Conservation (phyloP, 2,113 vertebrate species). For the Aptenodytes patagonicus region DNA sequence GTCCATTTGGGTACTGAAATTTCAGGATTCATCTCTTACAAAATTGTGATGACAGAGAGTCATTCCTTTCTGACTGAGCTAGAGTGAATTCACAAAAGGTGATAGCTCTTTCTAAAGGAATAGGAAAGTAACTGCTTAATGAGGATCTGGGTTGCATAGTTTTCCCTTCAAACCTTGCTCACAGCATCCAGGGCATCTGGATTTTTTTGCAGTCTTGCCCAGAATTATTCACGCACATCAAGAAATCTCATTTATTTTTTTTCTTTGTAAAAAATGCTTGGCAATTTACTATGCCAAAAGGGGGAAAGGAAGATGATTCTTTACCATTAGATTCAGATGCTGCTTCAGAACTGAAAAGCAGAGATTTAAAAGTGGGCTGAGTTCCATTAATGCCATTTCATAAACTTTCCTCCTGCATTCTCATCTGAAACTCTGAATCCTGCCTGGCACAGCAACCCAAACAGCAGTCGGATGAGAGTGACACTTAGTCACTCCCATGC, state of each 20-base stretch:
- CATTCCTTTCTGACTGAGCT: neutral
- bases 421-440: neutral
- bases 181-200: neutral
- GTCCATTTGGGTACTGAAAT: neutral
- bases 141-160: neutral
- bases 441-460: neutral
- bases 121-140: conserved; percentile 22
- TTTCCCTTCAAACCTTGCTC: conserved; percentile 8
- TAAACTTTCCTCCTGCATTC: neutral
- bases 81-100: neutral
- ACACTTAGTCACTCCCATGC: neutral
- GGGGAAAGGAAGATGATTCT: neutral
- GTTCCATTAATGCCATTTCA: neutral
- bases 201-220: conserved; percentile 8
- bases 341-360: neutral
- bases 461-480: neutral
- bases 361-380: neutral
- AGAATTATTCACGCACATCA: conserved; percentile 6
- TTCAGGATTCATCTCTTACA: neutral
- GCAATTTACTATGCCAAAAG: neutral
- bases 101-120: neutral
- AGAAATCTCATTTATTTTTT: conserved; percentile 22
- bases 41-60: neutral
- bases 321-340: neutral
- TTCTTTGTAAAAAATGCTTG: neutral